Evolutionary conservation across 2,797 vertebrate species (phyloP).

Genomic region (Harpagifer antarcticus): DNA sequence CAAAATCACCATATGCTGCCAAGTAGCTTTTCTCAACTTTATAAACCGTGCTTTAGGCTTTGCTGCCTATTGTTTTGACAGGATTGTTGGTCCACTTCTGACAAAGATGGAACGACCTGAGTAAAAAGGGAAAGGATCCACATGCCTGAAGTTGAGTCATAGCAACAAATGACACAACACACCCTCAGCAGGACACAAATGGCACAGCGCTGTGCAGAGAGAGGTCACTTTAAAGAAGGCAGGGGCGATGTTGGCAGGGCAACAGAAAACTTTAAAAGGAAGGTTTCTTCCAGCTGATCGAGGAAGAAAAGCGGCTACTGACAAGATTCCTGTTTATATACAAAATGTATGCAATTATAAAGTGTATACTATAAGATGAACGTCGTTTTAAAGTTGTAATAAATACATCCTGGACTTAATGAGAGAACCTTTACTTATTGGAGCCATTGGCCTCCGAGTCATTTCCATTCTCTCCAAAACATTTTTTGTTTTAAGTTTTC

Average conservation of each 20-base stretch:
- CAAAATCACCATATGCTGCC: constrained; percentile 29
- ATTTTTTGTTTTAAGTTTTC: constrained; percentile 20
- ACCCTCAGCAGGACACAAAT: constrained; percentile 69
- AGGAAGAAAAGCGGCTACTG: constrained; percentile 39
- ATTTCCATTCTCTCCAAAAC: constrained; percentile 13
- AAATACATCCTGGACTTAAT: constrained; percentile 31
- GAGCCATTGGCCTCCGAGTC: constrained; percentile 26
- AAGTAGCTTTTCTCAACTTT: constrained; percentile 17
- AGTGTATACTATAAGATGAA: constrained; percentile 24
- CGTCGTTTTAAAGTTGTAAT: neutral
- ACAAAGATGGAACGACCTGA: constrained; percentile 53
- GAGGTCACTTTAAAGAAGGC: constrained; percentile 43
- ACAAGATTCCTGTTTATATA: constrained; percentile 4
- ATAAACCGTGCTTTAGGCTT: constrained; percentile 39
- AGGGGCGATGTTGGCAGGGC: constrained; percentile 10
- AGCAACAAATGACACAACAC: constrained; percentile 80
- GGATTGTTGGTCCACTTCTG: constrained; percentile 55
- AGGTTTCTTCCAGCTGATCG: constrained; percentile 44
- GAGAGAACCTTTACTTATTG: constrained; percentile 17
- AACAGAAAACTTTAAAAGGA: constrained; percentile 36
- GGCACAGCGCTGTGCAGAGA: constrained; percentile 62
- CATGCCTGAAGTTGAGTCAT: constrained; percentile 77
- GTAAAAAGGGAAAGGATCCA: constrained; percentile 60
- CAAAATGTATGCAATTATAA: constrained; percentile 4
- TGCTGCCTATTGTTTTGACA: constrained; percentile 57